Base-by-base conservation (phyloP, 2,888 invertebrate genomes). In the Plagodis dolabraria region DNA sequence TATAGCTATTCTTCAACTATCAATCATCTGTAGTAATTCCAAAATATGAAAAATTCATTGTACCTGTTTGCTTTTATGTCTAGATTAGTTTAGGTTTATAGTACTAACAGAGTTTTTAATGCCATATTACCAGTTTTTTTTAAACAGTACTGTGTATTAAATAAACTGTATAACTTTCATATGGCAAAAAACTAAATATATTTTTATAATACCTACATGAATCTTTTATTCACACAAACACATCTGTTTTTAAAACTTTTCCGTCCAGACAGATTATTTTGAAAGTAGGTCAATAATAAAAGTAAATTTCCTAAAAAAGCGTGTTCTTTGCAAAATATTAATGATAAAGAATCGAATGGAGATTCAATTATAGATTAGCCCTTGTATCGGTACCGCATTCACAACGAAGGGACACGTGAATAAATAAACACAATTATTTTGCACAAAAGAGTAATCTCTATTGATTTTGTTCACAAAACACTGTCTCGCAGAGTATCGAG, bases 311-410 rank as follows among this genome's bases (percentile, higher is more conserved):
- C 73, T 67, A 70, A 79, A 77, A 74, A 69, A 64, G 63, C 68
- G 76, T 75, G 71, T 73, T 76, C 67, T 60, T 74, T 70, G 75
- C 75, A 83, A 86, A 86, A 87, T 85, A 76, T 76, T 75, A 83
- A 82, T 82, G 83, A 87, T 87, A 87, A 80, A 82, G 82, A 83
- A 89, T 86, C 84, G 82, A 87, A 89, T 84, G 82, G 83, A 87
- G 92, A 92, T 92, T 92, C 88, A 88, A 92, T 92, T 92, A 92
- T 88, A 92, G 92, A 92, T 92, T 91, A 92, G 90, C 86, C 80
- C 80, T 86, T 86, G 82, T 85, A 83, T 76, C 78, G 84, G 84
- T 68, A 88, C 90, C 90, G 79, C 89, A 89, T 86, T 81, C 86
- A 85, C 87, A 86, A 83, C 83, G 82, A 77, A 75, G 85, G 85